These are phyloP conservation scores for Borostomias antarcticus DNA, from an alignment of 2,797 vertebrate genomes.

Conservation along the genomic window DNA sequence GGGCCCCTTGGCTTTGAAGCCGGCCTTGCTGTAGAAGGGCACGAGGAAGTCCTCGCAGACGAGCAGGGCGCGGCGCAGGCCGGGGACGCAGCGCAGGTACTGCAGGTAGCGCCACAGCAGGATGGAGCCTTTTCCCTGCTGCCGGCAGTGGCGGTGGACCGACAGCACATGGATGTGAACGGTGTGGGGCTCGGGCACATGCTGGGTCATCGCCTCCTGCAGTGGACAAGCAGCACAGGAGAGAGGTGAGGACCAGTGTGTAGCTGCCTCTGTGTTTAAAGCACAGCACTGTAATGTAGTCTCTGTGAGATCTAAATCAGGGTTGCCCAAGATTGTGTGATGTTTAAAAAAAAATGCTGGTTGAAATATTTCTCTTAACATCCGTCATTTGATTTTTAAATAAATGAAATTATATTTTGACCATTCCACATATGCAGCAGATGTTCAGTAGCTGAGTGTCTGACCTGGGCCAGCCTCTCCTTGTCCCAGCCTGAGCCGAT, in stretches of 20 bases:
- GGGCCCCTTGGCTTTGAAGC: conserved; percentile 75
- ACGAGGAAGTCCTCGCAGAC: conserved; percentile 80
- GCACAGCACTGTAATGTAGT: no score
- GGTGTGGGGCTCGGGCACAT: conserved; percentile 62
- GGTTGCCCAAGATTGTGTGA: no score
- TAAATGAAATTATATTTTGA: neutral
- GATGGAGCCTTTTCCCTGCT: conserved; percentile 82
- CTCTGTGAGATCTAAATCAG: no score
- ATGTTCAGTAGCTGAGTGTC: neutral
- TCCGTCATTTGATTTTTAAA: no score
- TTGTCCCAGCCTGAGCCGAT: conserved; percentile 81
- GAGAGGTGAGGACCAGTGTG: neutral
- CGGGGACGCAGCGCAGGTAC: conserved; percentile 73
- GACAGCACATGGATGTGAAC: conserved; percentile 83
- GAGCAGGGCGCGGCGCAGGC: conserved; percentile 73
- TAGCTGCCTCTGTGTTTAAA: no score
- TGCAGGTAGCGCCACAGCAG: conserved; percentile 83
- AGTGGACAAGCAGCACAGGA: neutral
- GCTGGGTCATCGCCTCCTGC: conserved; percentile 78
- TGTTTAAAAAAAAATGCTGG: no score
- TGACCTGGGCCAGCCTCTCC: conserved; percentile 77
- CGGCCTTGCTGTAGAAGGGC: conserved; percentile 79
- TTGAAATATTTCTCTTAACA: neutral
- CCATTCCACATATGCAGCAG: neutral
- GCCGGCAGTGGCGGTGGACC: conserved; percentile 79